Base-by-base conservation (phyloP, 2,113 vertebrate species). In the Alligator sinensis region DNA sequence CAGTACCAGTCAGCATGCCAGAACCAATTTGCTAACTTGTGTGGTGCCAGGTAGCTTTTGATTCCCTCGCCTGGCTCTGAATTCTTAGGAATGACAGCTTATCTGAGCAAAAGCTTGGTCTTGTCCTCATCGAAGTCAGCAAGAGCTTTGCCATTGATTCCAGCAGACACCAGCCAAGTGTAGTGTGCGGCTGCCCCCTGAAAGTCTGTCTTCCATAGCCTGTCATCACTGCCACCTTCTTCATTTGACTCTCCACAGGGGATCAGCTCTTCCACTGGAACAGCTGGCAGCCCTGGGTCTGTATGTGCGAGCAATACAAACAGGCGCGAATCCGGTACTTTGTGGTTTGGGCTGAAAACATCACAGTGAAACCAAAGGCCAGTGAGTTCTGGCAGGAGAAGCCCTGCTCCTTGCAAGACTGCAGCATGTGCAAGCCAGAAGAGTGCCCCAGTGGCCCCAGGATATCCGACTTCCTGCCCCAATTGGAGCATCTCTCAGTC, bases 321-420 rank as follows among this genome's bases (percentile, higher is more conserved):
- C 91, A 95, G 58, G 93, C 75, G 16, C 91, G 91, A 4, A 90
- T 92, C 77, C 91, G 93, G 19, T 81, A 95, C n/a, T 92, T 95
- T 22, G 88, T 90, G 12, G 84, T 88, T 17, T 84, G 79, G 22
- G 63, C n/a, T 2, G 57, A 18, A 14, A 70, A 63, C 27, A 15
- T 66, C 57, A 47, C 77, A 1, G 22, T 83, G 3, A n/a, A 74
- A 70, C 75, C 88, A 15, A 59, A 64, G 64, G 25, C 77, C 47
- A 61, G 55, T 2, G 91, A 84, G 14, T 95, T 90, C 30, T 92
- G 91, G 93, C 80, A 95, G 55, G 91, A 87, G n/a, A 85, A 82
- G 70, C 34, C 84, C 5, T 95, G 93, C n/a, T 58, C 76, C 47
- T 38, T 62, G 22, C 6, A 3, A 10, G 84, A 85, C 27, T 95